Evolutionary conservation across 2,888 invertebrate genomes (phyloP).

Genomic region (Leucophenga maculata): DNA sequence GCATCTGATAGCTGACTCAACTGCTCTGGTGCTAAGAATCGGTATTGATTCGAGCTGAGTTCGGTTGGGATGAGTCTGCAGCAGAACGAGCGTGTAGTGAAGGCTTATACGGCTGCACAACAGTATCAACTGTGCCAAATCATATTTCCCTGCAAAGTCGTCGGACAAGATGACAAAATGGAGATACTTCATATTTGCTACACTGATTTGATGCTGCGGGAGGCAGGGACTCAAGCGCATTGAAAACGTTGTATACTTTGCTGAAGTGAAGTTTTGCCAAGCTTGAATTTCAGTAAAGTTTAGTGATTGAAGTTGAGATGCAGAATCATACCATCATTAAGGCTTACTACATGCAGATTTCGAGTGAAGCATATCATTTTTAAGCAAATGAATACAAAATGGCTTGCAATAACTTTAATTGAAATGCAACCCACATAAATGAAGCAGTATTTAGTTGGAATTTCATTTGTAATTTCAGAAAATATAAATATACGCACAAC

Average conservation of each 20-base stretch:
- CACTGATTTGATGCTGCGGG: neutral
- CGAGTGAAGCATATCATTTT: neutral
- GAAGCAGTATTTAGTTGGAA: neutral
- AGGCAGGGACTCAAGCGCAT: too few species aligned
- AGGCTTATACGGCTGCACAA: neutral
- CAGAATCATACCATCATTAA: neutral
- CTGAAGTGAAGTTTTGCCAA: neutral
- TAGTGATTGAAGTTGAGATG: too few species aligned
- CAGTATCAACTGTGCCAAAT: conserved; percentile 42
- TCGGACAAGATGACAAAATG: neutral
- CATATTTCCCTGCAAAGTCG: conserved; percentile 35
- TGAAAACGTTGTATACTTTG: neutral
- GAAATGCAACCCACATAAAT: neutral
- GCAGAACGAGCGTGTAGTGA: neutral
- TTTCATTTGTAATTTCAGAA: neutral
- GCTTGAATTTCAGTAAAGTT: neutral
- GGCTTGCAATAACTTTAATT: conserved; percentile 12
- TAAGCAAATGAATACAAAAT: neutral
- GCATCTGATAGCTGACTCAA: conserved; percentile 21
- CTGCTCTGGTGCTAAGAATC: neutral
- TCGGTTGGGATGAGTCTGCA: neutral
- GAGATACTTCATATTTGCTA: conserved; percentile 8
- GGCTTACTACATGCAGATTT: conserved; percentile 2
- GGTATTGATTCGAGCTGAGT: neutral
- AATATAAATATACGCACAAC: neutral